A percentile compares a stretch with the other conserved stretches of the same genome.
Evolutionary conservation across 2,797 vertebrate species (phyloP).

Genomic region (Clarias fuscus): DNA sequence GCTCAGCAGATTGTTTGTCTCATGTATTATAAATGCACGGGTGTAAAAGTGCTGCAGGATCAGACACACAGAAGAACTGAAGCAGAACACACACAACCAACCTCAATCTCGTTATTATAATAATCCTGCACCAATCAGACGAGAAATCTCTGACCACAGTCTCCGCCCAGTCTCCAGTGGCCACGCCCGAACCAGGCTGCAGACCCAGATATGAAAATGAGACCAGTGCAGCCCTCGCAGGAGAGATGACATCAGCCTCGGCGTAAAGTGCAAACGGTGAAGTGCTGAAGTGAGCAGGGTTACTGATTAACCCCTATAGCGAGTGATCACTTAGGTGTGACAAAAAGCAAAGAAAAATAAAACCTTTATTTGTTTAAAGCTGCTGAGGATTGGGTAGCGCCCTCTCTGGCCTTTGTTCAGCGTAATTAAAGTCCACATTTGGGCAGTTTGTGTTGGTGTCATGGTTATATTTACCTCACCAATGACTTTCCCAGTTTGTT

Average conservation of each 20-base stretch:
- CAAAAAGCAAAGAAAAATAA: not conserved
- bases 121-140: not conserved
- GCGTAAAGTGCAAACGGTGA: constrained; percentile 33
- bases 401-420: not conserved
- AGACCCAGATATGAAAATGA: constrained; percentile 64
- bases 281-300: not conserved
- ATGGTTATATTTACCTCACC: not conserved
- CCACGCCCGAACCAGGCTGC: constrained; percentile 66
- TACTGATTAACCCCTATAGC: constrained; percentile 11
- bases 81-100: not conserved
- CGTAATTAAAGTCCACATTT: not conserved
- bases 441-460: not conserved
- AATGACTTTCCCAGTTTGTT: not conserved
- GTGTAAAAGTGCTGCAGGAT: not conserved
- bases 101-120: not conserved
- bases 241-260: constrained; percentile 52
- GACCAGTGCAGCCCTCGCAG: not conserved
- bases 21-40: constrained; percentile 77
- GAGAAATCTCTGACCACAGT: not conserved
- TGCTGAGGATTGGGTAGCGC: not conserved
- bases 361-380: not conserved
- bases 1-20: constrained; percentile 79
- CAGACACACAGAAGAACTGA: constrained; percentile 3
- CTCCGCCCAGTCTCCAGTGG: constrained; percentile 52
- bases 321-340: constrained; percentile 3